Evolutionary conservation across 1,140 invertebrate genomes (phyloP).

Genomic region (Sipha flava): DNA sequence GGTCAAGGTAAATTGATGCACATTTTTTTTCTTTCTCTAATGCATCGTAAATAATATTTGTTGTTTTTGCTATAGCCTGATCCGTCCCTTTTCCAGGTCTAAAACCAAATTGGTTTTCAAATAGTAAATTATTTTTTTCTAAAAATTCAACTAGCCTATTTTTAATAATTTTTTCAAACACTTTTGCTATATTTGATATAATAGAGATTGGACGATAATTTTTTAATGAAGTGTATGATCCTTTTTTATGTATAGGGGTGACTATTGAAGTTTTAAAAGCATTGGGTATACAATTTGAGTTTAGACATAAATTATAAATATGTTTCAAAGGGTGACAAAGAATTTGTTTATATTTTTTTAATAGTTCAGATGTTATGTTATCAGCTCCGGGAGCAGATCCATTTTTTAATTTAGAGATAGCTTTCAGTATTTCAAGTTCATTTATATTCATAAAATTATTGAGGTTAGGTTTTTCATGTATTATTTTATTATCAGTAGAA

Average conservation of each 20-base stretch:
- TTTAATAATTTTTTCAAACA: conserved; percentile 30
- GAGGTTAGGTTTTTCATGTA: not conserved
- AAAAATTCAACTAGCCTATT: conserved; percentile 7
- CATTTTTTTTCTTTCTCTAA: not conserved
- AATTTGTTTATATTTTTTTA: not conserved
- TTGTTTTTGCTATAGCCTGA: not conserved
- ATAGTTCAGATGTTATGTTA: not conserved
- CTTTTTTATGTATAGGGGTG: conserved; percentile 7
- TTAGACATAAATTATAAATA: not conserved
- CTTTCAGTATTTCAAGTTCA: not conserved
- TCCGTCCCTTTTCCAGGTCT: not conserved
- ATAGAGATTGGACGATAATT: conserved; percentile 15
- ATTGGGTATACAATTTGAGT: not conserved
- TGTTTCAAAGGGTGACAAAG: not conserved
- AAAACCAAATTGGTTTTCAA: conserved; percentile 29
- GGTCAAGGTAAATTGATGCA: conserved; percentile 21
- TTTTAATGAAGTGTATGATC: not conserved
- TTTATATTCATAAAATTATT: not conserved
- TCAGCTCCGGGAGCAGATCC: not conserved
- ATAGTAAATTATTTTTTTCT: not conserved
- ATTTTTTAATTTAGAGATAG: no score
- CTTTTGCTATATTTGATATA: not conserved
- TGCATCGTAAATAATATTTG: not conserved
- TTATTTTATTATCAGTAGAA: not conserved
- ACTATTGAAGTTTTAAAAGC: not conserved